Evolutionary conservation across 2,888 invertebrate genomes (phyloP), one percentile per base, ranked within the genome.

Genomic region (Stictocephala bisonia): DNA sequence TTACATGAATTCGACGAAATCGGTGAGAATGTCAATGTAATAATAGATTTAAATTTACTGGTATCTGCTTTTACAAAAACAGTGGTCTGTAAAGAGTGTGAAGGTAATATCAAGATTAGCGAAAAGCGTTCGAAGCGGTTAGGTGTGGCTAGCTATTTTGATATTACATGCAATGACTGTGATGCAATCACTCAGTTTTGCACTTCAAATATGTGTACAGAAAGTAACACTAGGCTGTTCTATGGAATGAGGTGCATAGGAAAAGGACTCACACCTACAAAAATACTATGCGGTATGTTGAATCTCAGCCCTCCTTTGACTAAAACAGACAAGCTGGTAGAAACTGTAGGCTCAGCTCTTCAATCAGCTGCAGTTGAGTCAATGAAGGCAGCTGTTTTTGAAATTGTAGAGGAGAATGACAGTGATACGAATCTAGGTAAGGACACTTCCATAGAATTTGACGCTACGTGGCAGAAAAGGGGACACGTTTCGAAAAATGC

Each of bases 381-480:
- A 29, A 50, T 68, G 68, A 50, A 68, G 29, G 24, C 48, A 15
- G 68, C 68, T 18, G 35, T 48, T 29, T 26, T 20, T 44, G 68
- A 68, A 29, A 50, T 29, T 27, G 51, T 68, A n/a, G 68, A 68
- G 31, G 68, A 50, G 27, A 50, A 50, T 26, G 48, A 24, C 26
- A 68, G 24, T 50, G 2, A 50, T 15, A 15, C n/a, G 1, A 13
- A 2, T 50, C 13, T 50, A 27, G 20, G 18, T n/a, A 6, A 22
- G 4, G 71, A 71, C 15, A 71, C 60, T 48, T n/a, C 41, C n/a
- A 27, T 71, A 15, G 11, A 58, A 41, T 71, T 71, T 60, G 72
- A 72, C 24, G 29, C 50, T 15, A 66, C 31, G 22, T 64, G 66
- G 72, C 72, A 71, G 13, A 71, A 71, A 40, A 35, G 71, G 27